phyloP scores from a whole-genome alignment of 1,140 invertebrate species.

The Thaumetopoea pityocampa region DNA sequence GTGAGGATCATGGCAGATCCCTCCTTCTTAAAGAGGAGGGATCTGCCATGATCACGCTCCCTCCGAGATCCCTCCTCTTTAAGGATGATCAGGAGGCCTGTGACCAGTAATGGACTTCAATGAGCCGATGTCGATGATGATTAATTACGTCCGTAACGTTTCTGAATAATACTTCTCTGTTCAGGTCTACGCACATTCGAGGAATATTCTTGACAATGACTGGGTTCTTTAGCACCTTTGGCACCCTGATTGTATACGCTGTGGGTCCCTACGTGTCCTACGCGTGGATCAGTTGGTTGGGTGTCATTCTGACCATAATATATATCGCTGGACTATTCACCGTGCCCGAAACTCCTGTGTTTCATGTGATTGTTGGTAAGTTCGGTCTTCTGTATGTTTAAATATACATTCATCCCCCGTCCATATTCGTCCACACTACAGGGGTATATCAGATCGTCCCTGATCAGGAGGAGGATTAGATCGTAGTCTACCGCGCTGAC shows the following conservation, averaged over 20 bases:
- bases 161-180: conserved; percentile 10
- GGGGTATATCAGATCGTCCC: too few relatives aligned
- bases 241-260: conserved; percentile 31
- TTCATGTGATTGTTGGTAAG: conserved; percentile 33
- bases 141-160: not conserved
- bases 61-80: too few relatives aligned
- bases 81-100: too few relatives aligned
- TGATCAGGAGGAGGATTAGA: too few relatives aligned
- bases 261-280: conserved; percentile 35
- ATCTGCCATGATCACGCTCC: not conserved
- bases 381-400: not conserved
- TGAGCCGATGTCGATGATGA: too few relatives aligned
- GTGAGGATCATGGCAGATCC: too few relatives aligned
- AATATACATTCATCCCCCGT: not conserved
- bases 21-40: too few relatives aligned
- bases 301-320: conserved; percentile 15
- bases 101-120: too few relatives aligned
- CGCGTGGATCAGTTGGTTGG: conserved; percentile 19
- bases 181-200: conserved; percentile 25
- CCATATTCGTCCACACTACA: not conserved
- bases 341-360: conserved; percentile 31
- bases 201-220: conserved; percentile 36
- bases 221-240: conserved; percentile 33
- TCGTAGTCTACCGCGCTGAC: too few relatives aligned
- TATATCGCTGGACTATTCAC: conserved; percentile 20